phyloP scores from a whole-genome alignment of 2,888 invertebrate genomes.

The Zonitis immaculata region DNA sequence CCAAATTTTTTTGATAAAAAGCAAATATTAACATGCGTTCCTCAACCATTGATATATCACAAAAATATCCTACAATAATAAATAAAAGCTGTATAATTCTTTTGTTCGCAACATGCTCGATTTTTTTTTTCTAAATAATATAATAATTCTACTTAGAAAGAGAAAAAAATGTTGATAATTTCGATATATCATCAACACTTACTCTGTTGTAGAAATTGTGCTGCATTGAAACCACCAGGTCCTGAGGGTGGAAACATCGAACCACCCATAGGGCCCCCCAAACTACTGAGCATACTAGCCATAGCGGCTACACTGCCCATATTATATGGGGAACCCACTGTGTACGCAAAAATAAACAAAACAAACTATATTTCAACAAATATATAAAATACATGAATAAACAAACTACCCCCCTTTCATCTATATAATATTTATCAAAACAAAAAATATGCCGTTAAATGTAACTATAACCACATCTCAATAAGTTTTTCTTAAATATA shows the following conservation, averaged over 20 bases:
- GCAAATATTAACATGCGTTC: neutral
- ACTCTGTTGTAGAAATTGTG: slow-evolving; percentile 82
- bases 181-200: slow-evolving; percentile 50
- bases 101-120: no score
- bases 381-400: no score
- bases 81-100: no score
- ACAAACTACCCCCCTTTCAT: no score
- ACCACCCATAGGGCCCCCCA: slow-evolving; percentile 47
- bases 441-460: neutral
- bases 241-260: slow-evolving; percentile 39
- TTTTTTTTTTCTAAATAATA: no score
- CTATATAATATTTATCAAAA: no score
- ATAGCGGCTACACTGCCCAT: slow-evolving; percentile 50
- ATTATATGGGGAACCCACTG: slow-evolving; percentile 44
- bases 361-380: no score
- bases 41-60: no score
- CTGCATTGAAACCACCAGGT: slow-evolving; percentile 58
- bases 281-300: slow-evolving; percentile 50
- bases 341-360: slow-evolving; percentile 19
- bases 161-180: neutral
- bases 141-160: no score
- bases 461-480: neutral
- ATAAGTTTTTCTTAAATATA: neutral
- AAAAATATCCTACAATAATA: no score
- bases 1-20: neutral